A percentile compares a stretch with the other conserved stretches of the same genome.
Evolutionary conservation across 2,113 vertebrate genomes (phyloP).

Genomic region (Leiothrix lutea): DNA sequence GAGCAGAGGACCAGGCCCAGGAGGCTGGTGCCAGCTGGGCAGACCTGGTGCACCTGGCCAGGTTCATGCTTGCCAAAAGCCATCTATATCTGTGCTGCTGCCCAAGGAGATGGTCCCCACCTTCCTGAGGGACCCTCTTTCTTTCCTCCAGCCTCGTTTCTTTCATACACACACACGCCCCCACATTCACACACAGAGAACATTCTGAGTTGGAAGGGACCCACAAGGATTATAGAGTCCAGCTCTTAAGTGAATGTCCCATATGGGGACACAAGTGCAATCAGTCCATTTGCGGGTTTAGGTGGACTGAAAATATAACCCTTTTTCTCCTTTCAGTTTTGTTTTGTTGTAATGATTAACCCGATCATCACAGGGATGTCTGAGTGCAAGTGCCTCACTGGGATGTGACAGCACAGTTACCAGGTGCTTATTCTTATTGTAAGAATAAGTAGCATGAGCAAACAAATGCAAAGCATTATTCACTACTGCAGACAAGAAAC

Average conservation of each 20-base stretch:
- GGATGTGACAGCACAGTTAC: not conserved
- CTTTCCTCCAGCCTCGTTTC: not conserved
- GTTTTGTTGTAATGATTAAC: not conserved
- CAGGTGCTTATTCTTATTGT: not conserved
- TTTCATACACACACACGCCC: not conserved
- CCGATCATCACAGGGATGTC: not conserved
- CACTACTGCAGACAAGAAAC: not conserved
- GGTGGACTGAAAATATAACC: not conserved
- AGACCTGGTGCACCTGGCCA: not conserved
- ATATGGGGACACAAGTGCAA: not conserved
- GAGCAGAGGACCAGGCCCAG: not conserved
- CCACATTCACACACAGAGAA: not conserved
- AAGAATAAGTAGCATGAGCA: not conserved
- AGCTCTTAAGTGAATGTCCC: not conserved
- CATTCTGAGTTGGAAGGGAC: not conserved
- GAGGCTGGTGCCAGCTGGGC: not conserved
- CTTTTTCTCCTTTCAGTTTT: not conserved
- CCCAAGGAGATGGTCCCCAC: not conserved
- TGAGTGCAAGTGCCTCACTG: not conserved
- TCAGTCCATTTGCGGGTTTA: not conserved
- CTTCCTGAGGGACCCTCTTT: accelerated
- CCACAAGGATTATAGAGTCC: not conserved
- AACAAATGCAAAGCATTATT: not conserved
- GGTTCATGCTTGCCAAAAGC: not conserved
- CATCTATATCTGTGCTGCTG: not conserved